These are phyloP conservation scores for Chinchilla lanigera DNA, from an alignment of 2,113 vertebrate genomes.

Conservation along the genomic window DNA sequence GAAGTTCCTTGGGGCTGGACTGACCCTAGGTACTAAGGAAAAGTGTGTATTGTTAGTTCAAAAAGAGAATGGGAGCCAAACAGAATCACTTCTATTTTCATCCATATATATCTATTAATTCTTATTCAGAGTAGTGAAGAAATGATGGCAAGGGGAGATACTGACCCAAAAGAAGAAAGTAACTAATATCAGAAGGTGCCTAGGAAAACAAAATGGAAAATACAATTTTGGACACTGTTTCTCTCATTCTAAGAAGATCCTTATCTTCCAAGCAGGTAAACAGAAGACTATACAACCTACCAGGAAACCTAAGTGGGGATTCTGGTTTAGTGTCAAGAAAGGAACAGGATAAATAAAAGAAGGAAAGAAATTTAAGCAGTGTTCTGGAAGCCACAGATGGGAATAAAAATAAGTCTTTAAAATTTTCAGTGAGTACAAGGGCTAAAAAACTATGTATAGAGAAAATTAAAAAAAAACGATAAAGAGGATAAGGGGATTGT, in stretches of 20 bases:
- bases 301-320: not conserved
- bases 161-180: slow-evolving; percentile 20
- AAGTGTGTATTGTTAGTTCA: not conserved
- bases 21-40: not conserved
- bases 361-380: not conserved
- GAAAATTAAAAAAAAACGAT: not conserved
- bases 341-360: not conserved
- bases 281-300: not conserved
- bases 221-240: not conserved
- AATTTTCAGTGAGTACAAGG: not conserved
- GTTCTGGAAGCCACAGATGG: not conserved
- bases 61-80: slow-evolving; percentile 16
- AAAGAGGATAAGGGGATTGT: not conserved
- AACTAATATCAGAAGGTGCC: not conserved
- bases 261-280: not conserved
- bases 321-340: not conserved
- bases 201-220: slow-evolving; percentile 42
- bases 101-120: slow-evolving; percentile 4
- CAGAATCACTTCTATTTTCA: slow-evolving; percentile 39
- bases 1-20: not conserved
- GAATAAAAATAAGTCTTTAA: not conserved
- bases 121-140: not conserved
- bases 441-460: not conserved
- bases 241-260: not conserved
- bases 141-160: not conserved